Evolutionary conservation across 2,797 vertebrate genomes (phyloP).

Genomic region (Lepilemur ruficaudatus): DNA sequence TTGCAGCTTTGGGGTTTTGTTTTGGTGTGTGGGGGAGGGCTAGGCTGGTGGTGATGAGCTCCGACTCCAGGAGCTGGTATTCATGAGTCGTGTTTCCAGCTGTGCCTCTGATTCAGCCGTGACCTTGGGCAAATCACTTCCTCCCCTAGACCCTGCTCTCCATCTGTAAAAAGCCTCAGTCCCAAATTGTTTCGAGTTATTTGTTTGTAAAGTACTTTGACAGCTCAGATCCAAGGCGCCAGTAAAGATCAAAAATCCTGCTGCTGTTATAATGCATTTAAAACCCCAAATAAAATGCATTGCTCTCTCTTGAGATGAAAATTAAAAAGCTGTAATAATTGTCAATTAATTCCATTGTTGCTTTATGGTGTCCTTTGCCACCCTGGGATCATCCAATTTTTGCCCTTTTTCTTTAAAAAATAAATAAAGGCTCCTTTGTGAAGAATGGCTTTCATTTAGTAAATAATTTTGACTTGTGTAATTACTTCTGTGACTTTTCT

Average conservation of each 20-base stretch:
- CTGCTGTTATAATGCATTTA: neutral
- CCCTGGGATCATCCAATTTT: constrained; percentile 42
- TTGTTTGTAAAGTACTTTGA: constrained; percentile 61
- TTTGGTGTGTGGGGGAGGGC: neutral
- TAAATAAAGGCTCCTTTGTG: constrained; percentile 68
- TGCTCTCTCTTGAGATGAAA: constrained; percentile 48
- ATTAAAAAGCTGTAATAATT: constrained; percentile 60
- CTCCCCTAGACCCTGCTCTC: constrained; percentile 47
- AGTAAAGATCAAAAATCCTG: constrained; percentile 1
- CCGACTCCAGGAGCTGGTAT: neutral
- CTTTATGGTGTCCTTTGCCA: constrained; percentile 48
- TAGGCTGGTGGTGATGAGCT: neutral
- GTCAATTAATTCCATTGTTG: constrained; percentile 57
- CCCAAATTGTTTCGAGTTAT: constrained; percentile 47
- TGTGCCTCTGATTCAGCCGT: constrained; percentile 50
- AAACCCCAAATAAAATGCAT: neutral
- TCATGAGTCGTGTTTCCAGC: constrained; percentile 39
- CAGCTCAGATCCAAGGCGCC: constrained; percentile 10
- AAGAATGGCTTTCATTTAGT: constrained; percentile 71
- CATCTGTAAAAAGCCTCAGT: constrained; percentile 32
- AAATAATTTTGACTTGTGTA: constrained; percentile 62
- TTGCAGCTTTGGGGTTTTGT: neutral
- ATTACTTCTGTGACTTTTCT: constrained; percentile 71
- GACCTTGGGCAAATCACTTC: constrained; percentile 51
- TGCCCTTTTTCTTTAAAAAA: constrained; percentile 58